Base-by-base conservation (phyloP, 1,140 invertebrate species). In the Apocrypta bakeri region DNA sequence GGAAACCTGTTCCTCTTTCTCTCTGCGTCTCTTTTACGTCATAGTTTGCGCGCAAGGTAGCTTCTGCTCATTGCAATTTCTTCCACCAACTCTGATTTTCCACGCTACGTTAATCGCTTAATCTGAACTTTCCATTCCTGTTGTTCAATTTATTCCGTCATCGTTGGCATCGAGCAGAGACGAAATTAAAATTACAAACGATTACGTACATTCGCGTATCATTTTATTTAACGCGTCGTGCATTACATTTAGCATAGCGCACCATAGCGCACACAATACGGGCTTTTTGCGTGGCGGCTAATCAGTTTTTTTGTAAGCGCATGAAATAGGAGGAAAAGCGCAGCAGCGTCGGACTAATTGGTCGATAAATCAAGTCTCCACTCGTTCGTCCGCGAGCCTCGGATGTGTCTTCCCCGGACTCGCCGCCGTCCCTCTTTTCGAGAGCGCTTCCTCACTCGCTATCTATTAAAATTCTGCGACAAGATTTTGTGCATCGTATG, bases 1-100 rank as follows among this genome's bases (percentile, higher is more conserved):
- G 86, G 86, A 78, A 91, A 91, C 89, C 89, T 90, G 90, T 90
- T 90, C 84, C 86, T 42, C 82, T 75, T 61, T 25, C 21, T 40
- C 31, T n/a, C 29, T n/a, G n/a, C 24, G 21, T 73, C 21, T 48
- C 8, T 21, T 27, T 73, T 42, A 24, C 24, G 71, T 42, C 21
- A 42, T 11, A 68, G 37, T n/a, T n/a, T n/a, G n/a, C 37, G n/a
- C 33, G 2, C 3, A 37, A 2, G 33, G 9, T 2, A 56, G 48
- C 48, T 56, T 37, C 8, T 31, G 61, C 31, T 12, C 75, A 31
- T 74, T 37, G 27, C 25, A 21, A 27, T 29, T 42, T 81, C 79
- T 81, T 81, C 33, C n/a, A n/a, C n/a, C n/a, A n/a, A n/a, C n/a
- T n/a, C n/a, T n/a, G n/a, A n/a, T n/a, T n/a, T n/a, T n/a, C n/a